Base-by-base conservation (phyloP, 2,888 invertebrate species). In the Sclerodermus sp. region DNA sequence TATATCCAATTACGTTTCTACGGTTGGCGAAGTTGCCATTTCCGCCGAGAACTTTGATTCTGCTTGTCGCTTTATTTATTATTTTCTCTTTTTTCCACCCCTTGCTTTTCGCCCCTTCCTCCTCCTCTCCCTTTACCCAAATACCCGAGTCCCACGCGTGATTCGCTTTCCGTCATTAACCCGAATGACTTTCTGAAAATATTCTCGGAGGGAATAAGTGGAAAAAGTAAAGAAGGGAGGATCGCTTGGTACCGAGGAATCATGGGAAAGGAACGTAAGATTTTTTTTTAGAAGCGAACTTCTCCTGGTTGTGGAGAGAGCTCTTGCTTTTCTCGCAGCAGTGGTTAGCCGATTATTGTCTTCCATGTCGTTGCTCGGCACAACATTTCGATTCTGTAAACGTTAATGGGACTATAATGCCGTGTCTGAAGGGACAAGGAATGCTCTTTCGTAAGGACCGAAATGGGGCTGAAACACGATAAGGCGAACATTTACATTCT, bases 401-500 rank as follows among this genome's bases (percentile, higher is more conserved):
- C 50, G 57, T 55, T 62, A 61, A 67, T 64, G 65, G 61, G 51
- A 57, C 53, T 53, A 52, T 54, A 47, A 38, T 57, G 55, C 58
- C 57, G 42, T 37, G 37, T 49, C 38, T 44, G 45, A 41, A 49
- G 53, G 17, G 51, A 59, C 55, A 53, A 49, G 50, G 46, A 53
- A 57, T 45, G 44, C 41, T 53, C 42, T 49, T 47, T n/a, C 46
- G 48, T 51, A 53, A 53, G 50, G 47, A 45, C 45, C 36, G 54
- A 53, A 53, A 57, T 51, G 56, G 54, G 49, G 47, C 51, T 51
- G 55, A 51, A 54, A 58, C 54, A 58, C 66, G 68, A 71, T 70
- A 72, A 70, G 68, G 65, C 57, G 61, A 60, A 64, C 71, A 68
- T 71, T 71, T 71, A 67, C 69, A 70, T 70, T 71, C 64, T 60